Base-by-base conservation (phyloP, 1,140 invertebrate genomes). In the Brachionus sp. region DNA sequence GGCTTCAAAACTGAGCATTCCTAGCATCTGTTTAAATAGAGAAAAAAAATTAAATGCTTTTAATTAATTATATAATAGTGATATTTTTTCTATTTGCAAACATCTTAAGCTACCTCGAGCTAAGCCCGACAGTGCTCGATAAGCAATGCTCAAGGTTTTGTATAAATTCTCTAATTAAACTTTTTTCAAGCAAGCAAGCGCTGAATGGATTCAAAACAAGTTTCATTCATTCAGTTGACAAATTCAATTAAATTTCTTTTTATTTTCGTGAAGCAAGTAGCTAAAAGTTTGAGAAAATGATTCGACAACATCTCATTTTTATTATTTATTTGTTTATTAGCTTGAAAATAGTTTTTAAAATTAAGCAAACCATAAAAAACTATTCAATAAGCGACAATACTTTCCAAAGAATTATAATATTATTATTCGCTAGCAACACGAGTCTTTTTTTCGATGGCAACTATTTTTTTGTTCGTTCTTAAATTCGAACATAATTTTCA, bases 381-480 rank as follows among this genome's bases (percentile, higher is more conserved):
- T 57, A 66, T 66, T 66, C 29, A 37, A 33, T 35, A 37, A 39
- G 16, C 37, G 2, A 39, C n/a, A 39, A 39, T 70, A n/a, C n/a
- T 66, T 66, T 37, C 33, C 25, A 29, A 29, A 66, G 16, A 42
- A 70, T 70, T 70, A 70, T 70, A 70, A 70, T 70, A 70, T 70
- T 70, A 70, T 70, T 70, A 70, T 70, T 70, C 33, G 37, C 12
- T 70, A 70, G 66, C 66, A 70, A 70, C 66, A 70, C 66, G 64
- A 66, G 12, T 66, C 33, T 66, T 66, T 66, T 57, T 57, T 70
- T 70, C 66, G 66, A 70, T 70, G 66, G 35, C 66, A 70, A 70
- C 66, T 70, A 70, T 19, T 66, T 66, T 66, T 33, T 35, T 66
- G 33, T 33, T 66, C 64, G 64, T 66, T 66, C 33, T 66, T 66